These are phyloP conservation scores for Tauraco erythrolophus DNA, from an alignment of 2,113 vertebrate genomes.

Conservation along the genomic window DNA sequence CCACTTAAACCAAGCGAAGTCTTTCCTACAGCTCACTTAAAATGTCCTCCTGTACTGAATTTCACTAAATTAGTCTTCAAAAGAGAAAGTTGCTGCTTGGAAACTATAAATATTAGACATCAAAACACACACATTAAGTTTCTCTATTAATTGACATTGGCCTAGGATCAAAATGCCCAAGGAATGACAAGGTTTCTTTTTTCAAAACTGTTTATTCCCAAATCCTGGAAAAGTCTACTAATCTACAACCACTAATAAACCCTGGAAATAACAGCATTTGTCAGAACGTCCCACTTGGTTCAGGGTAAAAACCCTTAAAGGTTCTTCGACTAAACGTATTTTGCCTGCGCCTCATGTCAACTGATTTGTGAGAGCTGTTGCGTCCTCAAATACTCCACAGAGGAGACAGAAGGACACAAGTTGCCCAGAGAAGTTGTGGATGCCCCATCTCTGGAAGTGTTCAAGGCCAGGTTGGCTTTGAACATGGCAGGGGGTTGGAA, in stretches of 20 bases:
- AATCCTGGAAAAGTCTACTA: neutral
- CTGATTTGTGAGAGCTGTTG: neutral
- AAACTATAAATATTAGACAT: neutral
- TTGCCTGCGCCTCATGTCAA: neutral
- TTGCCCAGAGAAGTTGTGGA: no score
- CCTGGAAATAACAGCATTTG: neutral
- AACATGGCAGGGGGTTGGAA: no score
- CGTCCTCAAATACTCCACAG: rapidly evolving
- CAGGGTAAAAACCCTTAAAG: neutral
- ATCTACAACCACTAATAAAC: neutral
- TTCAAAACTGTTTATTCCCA: neutral
- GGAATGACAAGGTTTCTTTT: neutral
- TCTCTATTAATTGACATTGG: neutral
- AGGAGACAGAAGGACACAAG: neutral
- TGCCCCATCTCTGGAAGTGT: no score
- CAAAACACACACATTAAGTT: neutral
- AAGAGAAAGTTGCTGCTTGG: neutral
- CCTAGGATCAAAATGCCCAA: neutral
- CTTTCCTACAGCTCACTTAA: neutral
- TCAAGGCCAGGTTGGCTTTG: no score
- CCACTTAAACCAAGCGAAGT: neutral
- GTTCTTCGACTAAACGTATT: neutral
- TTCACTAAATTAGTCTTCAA: neutral
- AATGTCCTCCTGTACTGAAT: neutral
- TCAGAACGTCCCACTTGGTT: neutral